Evolutionary conservation across 2,888 invertebrate genomes (phyloP), one percentile per base, ranked within the genome.

Genomic region (Tolmerus cingulatus): DNA sequence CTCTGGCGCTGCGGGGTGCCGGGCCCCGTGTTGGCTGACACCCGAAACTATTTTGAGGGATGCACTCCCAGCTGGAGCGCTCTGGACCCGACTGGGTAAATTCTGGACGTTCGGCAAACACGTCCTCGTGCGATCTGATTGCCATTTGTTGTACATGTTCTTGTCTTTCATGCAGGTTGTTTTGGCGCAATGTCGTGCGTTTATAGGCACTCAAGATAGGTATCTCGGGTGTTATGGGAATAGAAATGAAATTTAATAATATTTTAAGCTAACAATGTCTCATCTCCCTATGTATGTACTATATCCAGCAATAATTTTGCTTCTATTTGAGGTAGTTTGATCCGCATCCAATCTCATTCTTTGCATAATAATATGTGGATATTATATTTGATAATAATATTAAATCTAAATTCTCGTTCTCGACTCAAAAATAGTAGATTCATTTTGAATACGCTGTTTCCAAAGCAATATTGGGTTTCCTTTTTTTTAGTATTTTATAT

Each of bases 21-120:
- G 5, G 81, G 12, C 8, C 27, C n/a, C 27, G 30, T 81, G 66
- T 66, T 76, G 34, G 76, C n/a, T 51, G 81, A 51, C 81, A 81
- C 51, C 23, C 23, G 81, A 81, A 81, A 81, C 81, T 81, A 81
- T 81, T 81, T 30, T 27, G 5, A 51, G 81, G 76, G 76, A 76
- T 76, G 76, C 23, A 12, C 23, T 57, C 12, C 57, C 23, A 1
- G 8, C 57, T 23, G 57, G 57, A 57, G 8, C 51, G 46, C 16
- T n/a, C 30, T 16, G 74, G 14, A 0, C 40, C 12, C 9, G 8
- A 74, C n/a, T 16, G n/a, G 34, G 14, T 74, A 16, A 5, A 5
- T 74, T n/a, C 19, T 27, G 27, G 5, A 74, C n/a, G 19, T 1
- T 74, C 12, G 27, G 76, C 40, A 76, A 76, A 76, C 40, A 76